Conservation (phyloP, 2,113 vertebrate genomes). For the Aspidoscelis tigris region DNA sequence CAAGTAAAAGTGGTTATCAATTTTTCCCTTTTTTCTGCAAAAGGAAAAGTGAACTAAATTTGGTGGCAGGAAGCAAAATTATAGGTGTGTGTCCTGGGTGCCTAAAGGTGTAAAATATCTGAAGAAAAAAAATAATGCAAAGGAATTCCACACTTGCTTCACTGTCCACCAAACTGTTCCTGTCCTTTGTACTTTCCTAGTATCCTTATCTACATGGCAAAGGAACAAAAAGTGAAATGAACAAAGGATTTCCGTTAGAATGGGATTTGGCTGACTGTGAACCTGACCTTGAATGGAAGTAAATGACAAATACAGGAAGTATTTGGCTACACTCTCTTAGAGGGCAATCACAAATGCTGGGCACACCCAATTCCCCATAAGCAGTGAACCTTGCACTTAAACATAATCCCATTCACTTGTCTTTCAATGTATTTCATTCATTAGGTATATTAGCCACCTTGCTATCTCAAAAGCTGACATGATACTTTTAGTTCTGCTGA, state of each 20-base stretch:
- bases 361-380: background rate
- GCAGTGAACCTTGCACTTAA: too few relatives aligned
- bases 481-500: background rate
- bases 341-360: background rate
- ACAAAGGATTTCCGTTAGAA: slow-evolving; percentile 19
- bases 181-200: background rate
- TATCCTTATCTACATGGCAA: background rate
- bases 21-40: background rate
- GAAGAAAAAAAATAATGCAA: too few relatives aligned
- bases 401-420: background rate
- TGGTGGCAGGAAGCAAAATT: background rate
- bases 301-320: slow-evolving; percentile 15
- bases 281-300: background rate
- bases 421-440: background rate
- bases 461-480: background rate
- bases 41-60: background rate
- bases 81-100: background rate
- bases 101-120: background rate
- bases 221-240: background rate
- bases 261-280: background rate
- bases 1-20: background rate
- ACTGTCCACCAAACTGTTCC: background rate
- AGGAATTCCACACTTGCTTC: background rate
- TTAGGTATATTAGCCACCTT: background rate
- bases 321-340: background rate